Base-by-base conservation (phyloP, 1,140 invertebrate genomes). In the Pogonomyrmex californicus region DNA sequence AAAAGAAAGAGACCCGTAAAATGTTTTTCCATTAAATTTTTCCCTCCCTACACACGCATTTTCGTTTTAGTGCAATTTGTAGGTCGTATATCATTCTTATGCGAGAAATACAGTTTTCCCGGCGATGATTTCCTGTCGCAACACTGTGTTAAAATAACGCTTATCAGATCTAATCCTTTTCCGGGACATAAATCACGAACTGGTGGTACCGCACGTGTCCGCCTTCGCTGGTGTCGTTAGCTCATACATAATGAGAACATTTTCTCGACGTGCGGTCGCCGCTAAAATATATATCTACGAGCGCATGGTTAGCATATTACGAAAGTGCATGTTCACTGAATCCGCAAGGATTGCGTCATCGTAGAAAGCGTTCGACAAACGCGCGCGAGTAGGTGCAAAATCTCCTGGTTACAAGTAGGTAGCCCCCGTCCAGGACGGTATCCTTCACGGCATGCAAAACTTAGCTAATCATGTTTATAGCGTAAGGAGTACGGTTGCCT, bases 161-260 rank as follows among this genome's bases (percentile, higher is more conserved):
- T 85, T 87, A 88, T 88, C 86, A 23, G 47, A 56, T 41, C 54
- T 78, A 81, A 88, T 86, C 36, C 54, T 36, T 70, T 86, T 62
- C 66, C 68, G 51, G 38, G 73, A 30, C 73, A 81, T 81, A 70
- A 89, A 76, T 66, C 33, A 54, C 49, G 10, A 68, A 54, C 51
- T 33, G 49, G 9, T 33, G 49, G 9, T 51, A 47, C 33, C 49
- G n/a, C 85, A 65, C 73, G 65, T 77, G 87, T 60, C 58, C 23
- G 73, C 77, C 62, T 78, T 60, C 49, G 58, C 58, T 66, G 44
- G 12, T 56, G 68, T 12, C 1, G 44, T 54, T 82, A 44, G 49
- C 38, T 14, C 30, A 70, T 71, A 65, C 47, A 71, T 71, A 88
- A 78, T 49, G 66, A 56, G 82, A 68, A 54, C 60, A 12, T 54